Evolutionary conservation across 2,113 vertebrate species (phyloP).

Genomic region (Callipepla squamata): DNA sequence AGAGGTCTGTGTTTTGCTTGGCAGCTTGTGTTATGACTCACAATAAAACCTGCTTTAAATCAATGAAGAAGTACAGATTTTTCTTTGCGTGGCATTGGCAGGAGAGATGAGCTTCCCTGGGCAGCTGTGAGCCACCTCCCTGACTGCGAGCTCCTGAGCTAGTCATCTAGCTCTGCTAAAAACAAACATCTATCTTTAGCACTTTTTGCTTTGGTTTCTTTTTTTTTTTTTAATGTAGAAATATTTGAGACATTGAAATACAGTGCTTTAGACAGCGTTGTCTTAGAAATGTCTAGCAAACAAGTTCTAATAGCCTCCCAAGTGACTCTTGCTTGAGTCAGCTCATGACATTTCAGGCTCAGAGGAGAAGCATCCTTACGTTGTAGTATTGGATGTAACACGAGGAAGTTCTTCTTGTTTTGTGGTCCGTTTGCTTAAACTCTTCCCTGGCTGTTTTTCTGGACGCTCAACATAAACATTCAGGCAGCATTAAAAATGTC

Average conservation of each 20-base stretch:
- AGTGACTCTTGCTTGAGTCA: not conserved
- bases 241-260: not conserved
- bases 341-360: not conserved
- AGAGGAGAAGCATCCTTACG: not conserved
- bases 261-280: not conserved
- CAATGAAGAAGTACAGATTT: not conserved
- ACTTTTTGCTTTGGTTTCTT: not conserved
- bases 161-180: not conserved
- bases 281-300: not conserved
- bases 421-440: slow-evolving; percentile 17
- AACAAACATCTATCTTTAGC: not conserved
- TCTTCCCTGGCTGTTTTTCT: slow-evolving; percentile 24
- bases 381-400: not conserved
- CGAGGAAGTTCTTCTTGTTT: not conserved
- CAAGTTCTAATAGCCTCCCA: not conserved
- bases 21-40: not conserved
- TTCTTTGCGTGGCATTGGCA: not conserved
- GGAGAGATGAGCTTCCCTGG: not conserved
- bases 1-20: not conserved
- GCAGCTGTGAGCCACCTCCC: not conserved
- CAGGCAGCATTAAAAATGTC: slow-evolving; percentile 20
- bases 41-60: not conserved
- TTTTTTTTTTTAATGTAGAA: not conserved
- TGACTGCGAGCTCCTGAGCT: not conserved
- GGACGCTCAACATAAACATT: slow-evolving; percentile 13